Base-by-base conservation (phyloP, 2,797 vertebrate genomes). In the Myotis myotis region DNA sequence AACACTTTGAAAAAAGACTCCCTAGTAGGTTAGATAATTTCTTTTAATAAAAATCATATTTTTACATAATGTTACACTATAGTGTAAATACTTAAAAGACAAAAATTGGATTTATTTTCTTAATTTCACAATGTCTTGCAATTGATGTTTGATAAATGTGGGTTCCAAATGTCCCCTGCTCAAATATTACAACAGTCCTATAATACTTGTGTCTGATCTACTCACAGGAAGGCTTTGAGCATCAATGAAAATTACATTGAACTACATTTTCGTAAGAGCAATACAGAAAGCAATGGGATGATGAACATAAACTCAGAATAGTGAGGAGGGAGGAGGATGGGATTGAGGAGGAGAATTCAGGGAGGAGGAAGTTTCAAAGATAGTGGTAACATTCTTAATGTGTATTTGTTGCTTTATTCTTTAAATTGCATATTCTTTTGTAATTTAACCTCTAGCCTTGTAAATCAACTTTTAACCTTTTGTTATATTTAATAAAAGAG, bases 361-460 rank as follows among this genome's bases (percentile, higher is more conserved):
- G 72, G 33, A n/a, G 25, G 11, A 12, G 38, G 55, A 80, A n/a
- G 20, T 30, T 57, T 53, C 78, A 41, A 33, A 81, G 60, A 51
- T 5, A 51, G 66, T 0, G 20, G 44, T 22, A 53, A 44, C 5
- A 36, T 4, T 25, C 23, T 79, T 62, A 15, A 2, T 19, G 41
- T 28, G 49, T 20, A 8, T 62, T 64, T 47, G 76, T 41, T 70
- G 10, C 82, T 66, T 82, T 85, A 38, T 71, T 83, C 41, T 94
- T 81, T 91, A 87, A 85, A 62, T 60, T 90, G 88, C 51, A 47
- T 66, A 75, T 8, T 71, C 64, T 88, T 88, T 51, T 60, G 38
- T 62, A 88, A 91, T 66, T 86, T 28, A 87, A 91, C 2, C 1
- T 85, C 83, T 82, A 88, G 30, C n/a, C 49, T 92, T 90, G 11